Percentiles rank a stretch among this genome's conserved stretches.
Conservation (phyloP, 2,113 vertebrate species). For the Channa maculata region DNA sequence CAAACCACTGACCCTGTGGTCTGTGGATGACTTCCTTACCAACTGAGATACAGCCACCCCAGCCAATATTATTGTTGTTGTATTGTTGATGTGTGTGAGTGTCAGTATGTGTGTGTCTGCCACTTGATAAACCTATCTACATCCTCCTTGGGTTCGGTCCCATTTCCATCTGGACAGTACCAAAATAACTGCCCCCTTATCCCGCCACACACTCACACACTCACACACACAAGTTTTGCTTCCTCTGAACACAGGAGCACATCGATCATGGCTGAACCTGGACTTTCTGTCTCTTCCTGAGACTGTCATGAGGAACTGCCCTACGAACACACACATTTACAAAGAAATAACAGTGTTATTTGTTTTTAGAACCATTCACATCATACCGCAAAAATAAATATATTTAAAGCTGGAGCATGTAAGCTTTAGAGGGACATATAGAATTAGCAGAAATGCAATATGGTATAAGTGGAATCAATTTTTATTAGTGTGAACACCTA, state of each 20-base stretch:
- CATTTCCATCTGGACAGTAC: slow-evolving; percentile 89
- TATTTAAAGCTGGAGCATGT: no score
- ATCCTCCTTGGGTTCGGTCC: slow-evolving; percentile 88
- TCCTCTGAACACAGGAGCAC: slow-evolving; percentile 87
- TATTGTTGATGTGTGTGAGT: background rate
- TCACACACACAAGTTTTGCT: slow-evolving; percentile 82
- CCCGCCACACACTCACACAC: slow-evolving; percentile 46
- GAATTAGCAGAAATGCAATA: no score
- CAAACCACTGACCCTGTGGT: no score
- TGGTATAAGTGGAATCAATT: no score
- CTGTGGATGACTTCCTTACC: no score
- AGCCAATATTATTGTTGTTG: no score
- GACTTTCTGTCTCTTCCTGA: slow-evolving; percentile 90
- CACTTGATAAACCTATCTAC: slow-evolving; percentile 84
- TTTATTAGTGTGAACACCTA: no score
- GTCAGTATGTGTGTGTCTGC: slow-evolving; percentile 28
- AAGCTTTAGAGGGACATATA: no score
- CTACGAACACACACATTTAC: slow-evolving; percentile 27
- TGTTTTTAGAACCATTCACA: background rate
- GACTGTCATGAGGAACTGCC: slow-evolving; percentile 47
- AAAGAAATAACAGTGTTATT: slow-evolving; percentile 4
- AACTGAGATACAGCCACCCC: no score
- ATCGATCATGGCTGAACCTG: slow-evolving; percentile 90
- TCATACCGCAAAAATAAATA: background rate
- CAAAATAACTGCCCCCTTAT: slow-evolving; percentile 88